Conservation (phyloP, 2,888 invertebrate genomes). For the Orthonevra nobilis region DNA sequence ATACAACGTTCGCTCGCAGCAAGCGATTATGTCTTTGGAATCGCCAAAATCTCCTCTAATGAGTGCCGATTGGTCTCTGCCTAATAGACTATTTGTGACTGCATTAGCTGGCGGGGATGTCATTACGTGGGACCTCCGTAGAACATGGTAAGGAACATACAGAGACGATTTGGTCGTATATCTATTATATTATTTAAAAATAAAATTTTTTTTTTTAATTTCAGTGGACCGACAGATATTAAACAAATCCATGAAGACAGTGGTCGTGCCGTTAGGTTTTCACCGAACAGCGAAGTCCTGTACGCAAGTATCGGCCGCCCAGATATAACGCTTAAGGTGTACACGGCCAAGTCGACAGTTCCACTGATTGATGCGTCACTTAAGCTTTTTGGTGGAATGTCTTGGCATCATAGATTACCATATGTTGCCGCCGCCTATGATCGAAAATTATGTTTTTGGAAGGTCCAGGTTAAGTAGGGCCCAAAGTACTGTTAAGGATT, state of each 20-base stretch:
- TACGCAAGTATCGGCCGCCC: constrained; percentile 86
- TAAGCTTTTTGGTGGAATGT: constrained; percentile 82
- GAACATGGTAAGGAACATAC: constrained; percentile 82
- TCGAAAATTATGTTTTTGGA: constrained; percentile 84
- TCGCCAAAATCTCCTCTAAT: constrained; percentile 83
- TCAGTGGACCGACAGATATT: constrained; percentile 83
- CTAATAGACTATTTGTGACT: constrained; percentile 82
- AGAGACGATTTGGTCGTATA: too few species aligned
- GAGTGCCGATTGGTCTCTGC: constrained; percentile 86
- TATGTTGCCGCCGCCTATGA: constrained; percentile 84
- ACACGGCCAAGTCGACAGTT: constrained; percentile 82
- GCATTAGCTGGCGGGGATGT: constrained; percentile 85
- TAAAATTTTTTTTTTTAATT: too few species aligned
- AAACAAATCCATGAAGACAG: constrained; percentile 84
- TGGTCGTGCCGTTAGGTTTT: constrained; percentile 83
- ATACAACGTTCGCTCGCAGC: constrained; percentile 86
- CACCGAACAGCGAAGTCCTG: constrained; percentile 83
- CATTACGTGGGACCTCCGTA: constrained; percentile 85
- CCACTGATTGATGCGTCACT: constrained; percentile 82
- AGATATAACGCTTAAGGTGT: constrained; percentile 85
- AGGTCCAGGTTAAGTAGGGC: constrained; percentile 77
- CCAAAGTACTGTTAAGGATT: background rate
- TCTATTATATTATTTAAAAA: too few species aligned
- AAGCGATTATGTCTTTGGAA: constrained; percentile 85
- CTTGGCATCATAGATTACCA: constrained; percentile 84